These are phyloP conservation scores for Drosophila ficusphila DNA, from an alignment of 1,140 invertebrate genomes.

Conservation along the genomic window DNA sequence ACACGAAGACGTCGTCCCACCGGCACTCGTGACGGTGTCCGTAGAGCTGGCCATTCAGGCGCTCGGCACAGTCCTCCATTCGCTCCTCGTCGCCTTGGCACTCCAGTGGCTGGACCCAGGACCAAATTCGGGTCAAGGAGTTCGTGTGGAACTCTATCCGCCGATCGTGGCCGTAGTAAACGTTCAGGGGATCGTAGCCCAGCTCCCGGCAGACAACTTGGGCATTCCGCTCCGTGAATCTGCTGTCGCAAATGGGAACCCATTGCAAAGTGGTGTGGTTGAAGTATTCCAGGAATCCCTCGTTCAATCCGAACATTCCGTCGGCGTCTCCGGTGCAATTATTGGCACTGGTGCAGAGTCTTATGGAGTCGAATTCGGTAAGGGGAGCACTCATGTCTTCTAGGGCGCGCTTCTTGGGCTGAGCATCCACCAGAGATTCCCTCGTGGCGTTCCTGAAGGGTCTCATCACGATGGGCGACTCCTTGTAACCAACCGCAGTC, in stretches of 20 bases:
- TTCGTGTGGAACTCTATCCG: conserved; percentile 94
- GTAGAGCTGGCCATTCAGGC: conserved; percentile 95
- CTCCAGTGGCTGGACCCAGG: conserved; percentile 96
- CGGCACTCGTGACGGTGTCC: conserved; percentile 93
- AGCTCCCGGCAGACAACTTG: conserved; percentile 97
- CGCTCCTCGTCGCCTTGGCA: conserved; percentile 93
- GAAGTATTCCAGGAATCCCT: conserved; percentile 97
- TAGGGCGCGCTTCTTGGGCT: conserved; percentile 84
- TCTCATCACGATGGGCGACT: conserved; percentile 93
- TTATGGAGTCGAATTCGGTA: conserved; percentile 86
- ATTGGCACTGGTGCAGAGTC: conserved; percentile 89
- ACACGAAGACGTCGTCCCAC: conserved; percentile 96
- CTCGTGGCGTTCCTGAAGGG: conserved; percentile 85
- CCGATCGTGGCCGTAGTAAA: conserved; percentile 92
- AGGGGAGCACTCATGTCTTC: conserved; percentile 74
- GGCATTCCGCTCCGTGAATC: conserved; percentile 97
- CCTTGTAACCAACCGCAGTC: conserved; percentile 91
- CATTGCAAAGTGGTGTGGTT: conserved; percentile 97
- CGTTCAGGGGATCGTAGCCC: conserved; percentile 95
- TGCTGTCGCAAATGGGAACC: conserved; percentile 97
- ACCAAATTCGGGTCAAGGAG: conserved; percentile 93
- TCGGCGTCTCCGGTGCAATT: conserved; percentile 87
- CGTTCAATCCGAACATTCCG: conserved; percentile 85
- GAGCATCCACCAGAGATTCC: conserved; percentile 48
- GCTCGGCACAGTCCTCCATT: conserved; percentile 94